phyloP scores from a whole-genome alignment of 30 jellyfish, hydroid and myxozoan species.

The Aurelia coerulea region DNA sequence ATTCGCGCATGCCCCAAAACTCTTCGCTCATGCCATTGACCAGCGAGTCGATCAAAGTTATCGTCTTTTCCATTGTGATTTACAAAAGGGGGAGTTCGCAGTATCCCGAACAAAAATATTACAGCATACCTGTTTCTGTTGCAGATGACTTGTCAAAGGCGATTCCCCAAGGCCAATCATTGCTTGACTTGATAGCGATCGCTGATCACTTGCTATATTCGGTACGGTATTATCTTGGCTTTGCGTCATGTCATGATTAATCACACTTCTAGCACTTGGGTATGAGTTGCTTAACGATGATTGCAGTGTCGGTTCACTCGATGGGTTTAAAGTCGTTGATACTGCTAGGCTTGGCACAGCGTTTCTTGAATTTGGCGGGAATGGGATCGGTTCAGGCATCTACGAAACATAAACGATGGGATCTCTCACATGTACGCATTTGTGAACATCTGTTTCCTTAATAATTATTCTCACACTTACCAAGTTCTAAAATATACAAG shows the following conservation, averaged over 20 bases:
- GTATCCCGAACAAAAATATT: background rate
- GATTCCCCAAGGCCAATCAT: constrained; percentile 53
- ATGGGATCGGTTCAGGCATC: constrained; percentile 45
- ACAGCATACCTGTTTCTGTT: constrained; percentile 28
- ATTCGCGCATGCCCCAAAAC: too few species aligned
- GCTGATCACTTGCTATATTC: constrained; percentile 30
- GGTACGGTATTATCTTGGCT: constrained; percentile 16
- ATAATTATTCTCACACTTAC: too few species aligned
- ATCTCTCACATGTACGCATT: too few species aligned
- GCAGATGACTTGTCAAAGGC: constrained; percentile 23
- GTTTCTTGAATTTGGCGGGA: constrained; percentile 4
- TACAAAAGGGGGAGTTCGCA: too few species aligned
- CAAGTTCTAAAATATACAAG: too few species aligned
- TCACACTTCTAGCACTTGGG: constrained; percentile 41
- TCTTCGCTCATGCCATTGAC: too few species aligned
- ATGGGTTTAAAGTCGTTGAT: constrained; percentile 17
- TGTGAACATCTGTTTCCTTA: too few species aligned
- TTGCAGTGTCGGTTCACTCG: constrained; percentile 16
- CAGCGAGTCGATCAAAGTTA: too few species aligned
- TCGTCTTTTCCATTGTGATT: too few species aligned
- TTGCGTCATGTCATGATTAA: constrained; percentile 37
- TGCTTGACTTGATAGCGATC: constrained; percentile 44
- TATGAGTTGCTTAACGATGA: constrained; percentile 24
- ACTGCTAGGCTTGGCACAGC: constrained; percentile 36
- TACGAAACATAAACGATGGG: background rate